Evolutionary conservation across 2,797 vertebrate genomes (phyloP).

Genomic region (Enteromius viviparus): DNA sequence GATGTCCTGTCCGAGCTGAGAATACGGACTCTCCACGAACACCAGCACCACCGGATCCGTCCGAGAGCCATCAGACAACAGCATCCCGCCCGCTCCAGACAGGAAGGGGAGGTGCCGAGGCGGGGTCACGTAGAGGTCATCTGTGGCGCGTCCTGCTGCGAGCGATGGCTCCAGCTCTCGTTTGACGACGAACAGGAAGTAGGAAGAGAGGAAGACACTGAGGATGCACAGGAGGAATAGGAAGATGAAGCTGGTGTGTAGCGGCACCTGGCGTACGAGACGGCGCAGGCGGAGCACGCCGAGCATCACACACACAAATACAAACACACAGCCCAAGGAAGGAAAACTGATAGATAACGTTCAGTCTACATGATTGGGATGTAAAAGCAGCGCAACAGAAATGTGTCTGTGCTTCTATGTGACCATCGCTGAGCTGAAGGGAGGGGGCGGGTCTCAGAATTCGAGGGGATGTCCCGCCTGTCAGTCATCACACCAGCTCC

Average conservation of each 20-base stretch:
- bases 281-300: slow-evolving; percentile 78
- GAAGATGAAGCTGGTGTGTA: slow-evolving; percentile 82
- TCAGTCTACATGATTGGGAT: slow-evolving; percentile 8
- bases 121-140: slow-evolving; percentile 77
- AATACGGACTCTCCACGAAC: slow-evolving; percentile 87
- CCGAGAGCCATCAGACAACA: slow-evolving; percentile 73
- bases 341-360: not conserved
- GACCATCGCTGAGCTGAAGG: slow-evolving; percentile 56
- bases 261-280: slow-evolving; percentile 81
- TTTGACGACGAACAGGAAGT: slow-evolving; percentile 87
- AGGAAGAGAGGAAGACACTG: slow-evolving; percentile 85
- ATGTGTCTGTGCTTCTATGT: slow-evolving; percentile 49
- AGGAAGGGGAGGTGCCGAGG: slow-evolving; percentile 79
- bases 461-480: not conserved
- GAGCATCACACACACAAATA: slow-evolving; percentile 72
- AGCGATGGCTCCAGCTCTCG: slow-evolving; percentile 78
- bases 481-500: slow-evolving; percentile 12
- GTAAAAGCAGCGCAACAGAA: not conserved
- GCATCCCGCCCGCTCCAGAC: slow-evolving; percentile 58
- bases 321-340: slow-evolving; percentile 4
- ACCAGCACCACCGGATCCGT: slow-evolving; percentile 84
- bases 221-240: slow-evolving; percentile 84
- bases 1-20: slow-evolving; percentile 86
- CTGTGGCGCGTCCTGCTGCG: slow-evolving; percentile 65
- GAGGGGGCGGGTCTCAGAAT: not conserved